phyloP scores from a whole-genome alignment of 2,888 invertebrate species.

The Trilocha varians region DNA sequence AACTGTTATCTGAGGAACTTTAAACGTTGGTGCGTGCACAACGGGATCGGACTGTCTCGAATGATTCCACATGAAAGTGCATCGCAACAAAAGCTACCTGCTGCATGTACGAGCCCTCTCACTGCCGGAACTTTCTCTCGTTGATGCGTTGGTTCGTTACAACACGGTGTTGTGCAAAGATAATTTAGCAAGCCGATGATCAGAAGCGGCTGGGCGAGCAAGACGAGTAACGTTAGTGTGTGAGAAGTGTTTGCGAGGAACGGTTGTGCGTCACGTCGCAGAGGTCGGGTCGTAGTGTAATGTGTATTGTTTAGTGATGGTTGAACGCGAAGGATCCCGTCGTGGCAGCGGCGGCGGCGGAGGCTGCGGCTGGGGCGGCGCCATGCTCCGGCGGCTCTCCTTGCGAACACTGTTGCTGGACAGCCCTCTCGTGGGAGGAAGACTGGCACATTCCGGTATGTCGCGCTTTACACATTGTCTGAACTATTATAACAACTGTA shows the following conservation, averaged over 20 bases:
- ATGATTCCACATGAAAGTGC: conserved; percentile 44
- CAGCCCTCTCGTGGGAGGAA: conserved; percentile 78
- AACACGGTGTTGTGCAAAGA: conserved; percentile 51
- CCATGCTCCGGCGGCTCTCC: conserved; percentile 75
- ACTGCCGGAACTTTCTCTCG: conserved; percentile 60
- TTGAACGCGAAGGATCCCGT: conserved; percentile 58
- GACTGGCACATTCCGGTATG: conserved; percentile 70
- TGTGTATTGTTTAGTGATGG: conserved; percentile 55
- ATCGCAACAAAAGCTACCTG: conserved; percentile 39
- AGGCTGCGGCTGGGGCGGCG: conserved; percentile 63
- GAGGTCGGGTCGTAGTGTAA: conserved; percentile 26
- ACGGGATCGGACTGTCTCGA: conserved; percentile 32
- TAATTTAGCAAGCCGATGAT: conserved; percentile 32
- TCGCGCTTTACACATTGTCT: too few relatives aligned
- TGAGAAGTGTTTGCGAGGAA: conserved; percentile 28
- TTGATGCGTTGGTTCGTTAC: conserved; percentile 54
- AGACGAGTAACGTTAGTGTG: conserved; percentile 22
- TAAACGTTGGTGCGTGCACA: conserved; percentile 13
- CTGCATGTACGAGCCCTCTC: conserved; percentile 27
- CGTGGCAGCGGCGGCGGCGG: conserved; percentile 56
- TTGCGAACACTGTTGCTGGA: conserved; percentile 79
- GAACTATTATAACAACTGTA: too few relatives aligned
- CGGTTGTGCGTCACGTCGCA: conserved; percentile 34
- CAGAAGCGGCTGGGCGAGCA: conserved; percentile 26
- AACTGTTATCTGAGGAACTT: too few relatives aligned